Evolutionary conservation across 2,797 vertebrate species (phyloP).

Genomic region (Lepus townsendii): DNA sequence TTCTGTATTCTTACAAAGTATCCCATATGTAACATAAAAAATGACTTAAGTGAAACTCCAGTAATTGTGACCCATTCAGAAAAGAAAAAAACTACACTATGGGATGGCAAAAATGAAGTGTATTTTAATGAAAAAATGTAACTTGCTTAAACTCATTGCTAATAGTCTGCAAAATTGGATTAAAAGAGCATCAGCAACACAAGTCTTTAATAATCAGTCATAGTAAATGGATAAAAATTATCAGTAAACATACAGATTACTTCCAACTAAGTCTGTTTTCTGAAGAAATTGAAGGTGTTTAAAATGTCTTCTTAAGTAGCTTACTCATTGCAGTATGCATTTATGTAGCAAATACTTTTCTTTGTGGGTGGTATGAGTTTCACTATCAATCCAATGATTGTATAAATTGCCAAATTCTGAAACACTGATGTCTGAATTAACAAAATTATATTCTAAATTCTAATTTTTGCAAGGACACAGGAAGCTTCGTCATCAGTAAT

Average conservation of each 20-base stretch:
- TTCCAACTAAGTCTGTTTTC: constrained; percentile 27
- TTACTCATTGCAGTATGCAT: constrained; percentile 9
- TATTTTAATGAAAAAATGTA: background rate
- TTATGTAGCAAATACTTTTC: constrained; percentile 16
- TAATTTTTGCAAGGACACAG: constrained; percentile 56
- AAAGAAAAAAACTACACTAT: background rate
- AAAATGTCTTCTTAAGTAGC: background rate
- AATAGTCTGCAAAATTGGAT: background rate
- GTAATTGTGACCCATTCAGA: background rate
- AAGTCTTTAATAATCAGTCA: background rate
- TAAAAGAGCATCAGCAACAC: background rate
- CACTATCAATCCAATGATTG: background rate
- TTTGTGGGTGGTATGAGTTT: background rate
- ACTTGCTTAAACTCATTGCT: background rate
- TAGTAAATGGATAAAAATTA: background rate
- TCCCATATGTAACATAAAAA: constrained; percentile 2
- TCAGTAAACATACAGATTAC: background rate
- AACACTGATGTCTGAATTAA: constrained; percentile 62
- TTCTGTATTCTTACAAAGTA: background rate
- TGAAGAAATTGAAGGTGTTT: background rate
- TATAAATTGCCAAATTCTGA: constrained; percentile 46
- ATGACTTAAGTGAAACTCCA: background rate
- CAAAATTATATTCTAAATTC: constrained; percentile 64
- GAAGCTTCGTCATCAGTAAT: constrained; percentile 62
- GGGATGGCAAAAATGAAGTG: background rate